Evolutionary conservation across 2,888 invertebrate genomes (phyloP).

Genomic region (Eubasilissa splendida): DNA sequence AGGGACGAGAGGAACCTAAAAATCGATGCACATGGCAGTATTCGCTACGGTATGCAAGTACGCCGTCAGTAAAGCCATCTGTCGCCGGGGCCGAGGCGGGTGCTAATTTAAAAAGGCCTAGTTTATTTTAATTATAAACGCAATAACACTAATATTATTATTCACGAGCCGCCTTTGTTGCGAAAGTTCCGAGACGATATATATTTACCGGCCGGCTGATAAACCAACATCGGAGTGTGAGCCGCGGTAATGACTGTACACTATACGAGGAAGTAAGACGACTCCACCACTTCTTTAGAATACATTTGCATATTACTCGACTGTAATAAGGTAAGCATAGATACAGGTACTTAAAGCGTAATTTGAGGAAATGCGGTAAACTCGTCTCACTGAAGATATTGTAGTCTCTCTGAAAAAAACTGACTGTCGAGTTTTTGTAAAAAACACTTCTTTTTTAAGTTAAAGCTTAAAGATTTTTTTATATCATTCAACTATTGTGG

Average conservation of each 20-base stretch:
- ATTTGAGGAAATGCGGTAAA: not conserved
- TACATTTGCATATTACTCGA: constrained; percentile 24
- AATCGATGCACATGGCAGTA: too few species aligned
- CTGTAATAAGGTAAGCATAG: constrained; percentile 9
- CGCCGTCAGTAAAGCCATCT: too few species aligned
- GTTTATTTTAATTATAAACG: not conserved
- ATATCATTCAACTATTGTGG: too few species aligned
- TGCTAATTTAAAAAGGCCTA: too few species aligned
- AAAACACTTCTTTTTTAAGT: too few species aligned
- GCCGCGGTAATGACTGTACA: constrained; percentile 22
- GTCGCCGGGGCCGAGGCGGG: too few species aligned
- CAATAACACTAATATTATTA: not conserved
- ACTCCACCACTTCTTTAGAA: constrained; percentile 13
- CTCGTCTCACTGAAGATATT: not conserved
- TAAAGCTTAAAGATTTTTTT: too few species aligned
- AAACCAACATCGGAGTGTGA: constrained; percentile 12
- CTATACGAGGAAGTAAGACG: constrained; percentile 15
- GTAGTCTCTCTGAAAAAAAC: too few species aligned
- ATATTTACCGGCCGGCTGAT: constrained; percentile 28
- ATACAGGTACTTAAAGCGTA: not conserved
- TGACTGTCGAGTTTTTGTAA: too few species aligned
- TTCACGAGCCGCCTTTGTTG: constrained; percentile 6
- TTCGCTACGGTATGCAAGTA: too few species aligned
- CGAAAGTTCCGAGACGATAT: not conserved
- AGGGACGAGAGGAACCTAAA: too few species aligned